These are phyloP conservation scores for Pithecia hirsuta DNA, from an alignment of 2,797 vertebrate genomes.

Conservation along the genomic window DNA sequence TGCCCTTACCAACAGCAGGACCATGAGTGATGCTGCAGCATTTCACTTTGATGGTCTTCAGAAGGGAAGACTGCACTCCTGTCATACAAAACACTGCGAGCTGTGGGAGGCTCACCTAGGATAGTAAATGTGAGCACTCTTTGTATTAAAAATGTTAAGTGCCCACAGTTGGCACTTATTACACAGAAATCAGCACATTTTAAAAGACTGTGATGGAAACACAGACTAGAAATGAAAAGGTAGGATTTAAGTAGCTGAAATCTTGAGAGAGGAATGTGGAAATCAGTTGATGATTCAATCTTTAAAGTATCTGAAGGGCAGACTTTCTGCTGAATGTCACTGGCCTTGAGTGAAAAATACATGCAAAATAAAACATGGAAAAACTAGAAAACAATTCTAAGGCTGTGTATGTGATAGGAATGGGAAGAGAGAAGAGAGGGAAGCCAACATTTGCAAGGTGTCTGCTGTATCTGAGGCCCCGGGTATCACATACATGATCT, in stretches of 20 bases:
- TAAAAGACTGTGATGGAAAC: neutral
- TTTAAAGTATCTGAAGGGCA: neutral
- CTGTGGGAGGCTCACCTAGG: neutral
- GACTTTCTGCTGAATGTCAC: neutral
- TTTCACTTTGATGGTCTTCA: neutral
- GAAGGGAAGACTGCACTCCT: neutral
- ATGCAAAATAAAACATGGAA: neutral
- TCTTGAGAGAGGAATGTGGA: conserved; percentile 1
- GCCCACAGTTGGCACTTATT: conserved; percentile 22
- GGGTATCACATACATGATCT: fast-evolving
- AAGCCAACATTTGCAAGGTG: neutral
- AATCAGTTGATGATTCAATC: neutral
- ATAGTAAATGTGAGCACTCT: neutral
- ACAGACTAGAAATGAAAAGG: neutral
- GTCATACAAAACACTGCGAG: neutral
- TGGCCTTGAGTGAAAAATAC: neutral
- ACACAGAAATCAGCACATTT: neutral
- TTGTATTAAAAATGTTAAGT: conserved; percentile 1
- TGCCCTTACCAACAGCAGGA: neutral
- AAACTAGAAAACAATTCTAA: neutral
- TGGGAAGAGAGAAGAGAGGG: neutral
- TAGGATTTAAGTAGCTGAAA: neutral
- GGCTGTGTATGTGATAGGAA: neutral
- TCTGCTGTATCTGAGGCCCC: neutral
- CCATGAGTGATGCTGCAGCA: neutral